phyloP scores from a whole-genome alignment of 2,113 vertebrate species.

The Steatornis caripensis region DNA sequence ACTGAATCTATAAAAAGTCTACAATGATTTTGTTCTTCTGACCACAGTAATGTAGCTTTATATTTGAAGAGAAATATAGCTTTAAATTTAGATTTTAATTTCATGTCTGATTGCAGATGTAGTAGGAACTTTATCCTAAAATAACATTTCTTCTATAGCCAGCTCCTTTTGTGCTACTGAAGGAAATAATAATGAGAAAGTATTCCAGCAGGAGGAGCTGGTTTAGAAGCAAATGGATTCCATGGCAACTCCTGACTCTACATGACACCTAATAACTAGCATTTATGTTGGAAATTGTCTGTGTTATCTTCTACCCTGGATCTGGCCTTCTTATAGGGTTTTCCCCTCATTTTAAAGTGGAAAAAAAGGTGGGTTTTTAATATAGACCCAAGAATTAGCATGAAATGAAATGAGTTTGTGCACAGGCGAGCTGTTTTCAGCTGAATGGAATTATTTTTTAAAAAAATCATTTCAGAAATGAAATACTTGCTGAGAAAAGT shows the following conservation, averaged over 20 bases:
- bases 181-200: conserved; percentile 78
- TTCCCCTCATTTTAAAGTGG: conserved; percentile 67
- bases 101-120: conserved; percentile 32
- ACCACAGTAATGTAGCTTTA: neutral
- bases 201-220: conserved; percentile 81
- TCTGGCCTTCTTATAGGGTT: conserved; percentile 58
- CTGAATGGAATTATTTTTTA: conserved; percentile 1
- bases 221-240: conserved; percentile 81
- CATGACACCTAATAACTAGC: conserved; percentile 78
- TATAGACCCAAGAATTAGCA: conserved; percentile 46
- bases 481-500: conserved; percentile 4
- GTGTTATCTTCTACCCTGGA: conserved; percentile 64
- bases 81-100: conserved; percentile 67
- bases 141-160: conserved; percentile 41
- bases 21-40: neutral
- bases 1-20: conserved; percentile 22
- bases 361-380: neutral
- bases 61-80: conserved; percentile 6
- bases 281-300: conserved; percentile 76
- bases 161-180: conserved; percentile 36
- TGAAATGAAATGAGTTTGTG: conserved; percentile 1
- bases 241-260: conserved; percentile 84
- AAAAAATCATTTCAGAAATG: neutral
- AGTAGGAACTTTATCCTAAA: conserved; percentile 38
- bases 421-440: conserved; percentile 28